Conservation (phyloP, 35 echinoderm and acorn worm genomes). For the Holothuria glaberrima region DNA sequence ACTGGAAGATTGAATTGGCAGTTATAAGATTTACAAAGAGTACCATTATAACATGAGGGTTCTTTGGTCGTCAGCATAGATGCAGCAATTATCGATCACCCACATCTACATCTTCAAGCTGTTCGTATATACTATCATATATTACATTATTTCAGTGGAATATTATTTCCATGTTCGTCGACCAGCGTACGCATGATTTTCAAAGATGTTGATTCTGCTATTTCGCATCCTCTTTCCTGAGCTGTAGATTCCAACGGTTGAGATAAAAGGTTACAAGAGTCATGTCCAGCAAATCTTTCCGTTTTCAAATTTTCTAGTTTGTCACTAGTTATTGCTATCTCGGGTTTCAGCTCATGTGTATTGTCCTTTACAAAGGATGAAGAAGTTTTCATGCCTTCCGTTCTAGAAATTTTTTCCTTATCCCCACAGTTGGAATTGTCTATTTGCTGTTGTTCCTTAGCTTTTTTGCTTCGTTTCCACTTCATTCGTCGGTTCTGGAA, state of each 20-base stretch:
- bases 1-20: too few species aligned
- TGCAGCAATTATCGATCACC: too few species aligned
- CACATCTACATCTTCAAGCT: too few species aligned
- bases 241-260: constrained; percentile 14
- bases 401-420: constrained; percentile 17
- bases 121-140: too few species aligned
- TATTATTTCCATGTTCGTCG: too few species aligned
- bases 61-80: too few species aligned
- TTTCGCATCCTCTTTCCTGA: background rate
- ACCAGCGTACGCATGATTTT: too few species aligned
- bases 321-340: constrained; percentile 1
- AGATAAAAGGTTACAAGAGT: constrained; percentile 23
- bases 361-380: constrained; percentile 6
- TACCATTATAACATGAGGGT: too few species aligned
- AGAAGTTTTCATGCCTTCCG: constrained; percentile 17
- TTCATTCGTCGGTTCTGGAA: constrained; percentile 99
- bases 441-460: constrained; percentile 71
- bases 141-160: too few species aligned
- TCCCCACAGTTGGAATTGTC: constrained; percentile 41
- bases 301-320: constrained; percentile 45
- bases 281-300: background rate
- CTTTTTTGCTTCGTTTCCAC: constrained; percentile 98
- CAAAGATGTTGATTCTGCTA: too few species aligned
- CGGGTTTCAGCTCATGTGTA: constrained; percentile 21
- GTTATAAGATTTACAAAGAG: too few species aligned